Conservation (phyloP, 2,888 invertebrate genomes). For the Drosophila buzzatii region DNA sequence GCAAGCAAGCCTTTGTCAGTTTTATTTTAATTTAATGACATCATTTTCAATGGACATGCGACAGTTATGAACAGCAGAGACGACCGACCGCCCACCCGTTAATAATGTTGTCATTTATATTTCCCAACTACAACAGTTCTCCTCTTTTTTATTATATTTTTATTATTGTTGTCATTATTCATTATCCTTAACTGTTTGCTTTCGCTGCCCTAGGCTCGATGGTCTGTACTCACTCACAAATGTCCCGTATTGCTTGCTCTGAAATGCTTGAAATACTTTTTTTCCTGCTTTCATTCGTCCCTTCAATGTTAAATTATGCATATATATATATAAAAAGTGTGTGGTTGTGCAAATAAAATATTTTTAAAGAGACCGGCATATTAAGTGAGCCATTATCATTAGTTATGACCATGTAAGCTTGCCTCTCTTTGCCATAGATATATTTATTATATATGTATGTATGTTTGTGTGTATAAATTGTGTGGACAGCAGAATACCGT, state of each 20-base stretch:
- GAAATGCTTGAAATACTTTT: constrained; percentile 48
- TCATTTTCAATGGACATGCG: constrained; percentile 55
- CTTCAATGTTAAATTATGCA: constrained; percentile 27
- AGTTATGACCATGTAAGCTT: constrained; percentile 47
- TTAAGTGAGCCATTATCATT: constrained; percentile 68
- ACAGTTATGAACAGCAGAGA: constrained; percentile 41
- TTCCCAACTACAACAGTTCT: constrained; percentile 53
- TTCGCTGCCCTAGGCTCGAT: constrained; percentile 20
- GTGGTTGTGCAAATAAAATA: constrained; percentile 52
- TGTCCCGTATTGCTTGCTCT: constrained; percentile 23
- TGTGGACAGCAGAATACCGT: not conserved
- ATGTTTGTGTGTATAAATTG: not conserved
- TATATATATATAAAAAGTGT: constrained; percentile 27
- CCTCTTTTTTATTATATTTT: constrained; percentile 1
- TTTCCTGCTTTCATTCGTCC: constrained; percentile 21
- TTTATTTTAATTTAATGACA: constrained; percentile 61
- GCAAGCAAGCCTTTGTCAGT: constrained; percentile 17
- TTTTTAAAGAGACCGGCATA: constrained; percentile 46
- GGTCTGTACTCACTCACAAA: constrained; percentile 10
- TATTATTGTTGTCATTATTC: constrained; percentile 60
- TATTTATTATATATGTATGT: not conserved
- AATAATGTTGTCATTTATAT: constrained; percentile 68
- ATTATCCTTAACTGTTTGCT: constrained; percentile 56
- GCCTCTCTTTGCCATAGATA: constrained; percentile 7
- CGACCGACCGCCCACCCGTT: constrained; percentile 46